Evolutionary conservation across 1,140 invertebrate genomes (phyloP).

Genomic region (Drosophila repleta): DNA sequence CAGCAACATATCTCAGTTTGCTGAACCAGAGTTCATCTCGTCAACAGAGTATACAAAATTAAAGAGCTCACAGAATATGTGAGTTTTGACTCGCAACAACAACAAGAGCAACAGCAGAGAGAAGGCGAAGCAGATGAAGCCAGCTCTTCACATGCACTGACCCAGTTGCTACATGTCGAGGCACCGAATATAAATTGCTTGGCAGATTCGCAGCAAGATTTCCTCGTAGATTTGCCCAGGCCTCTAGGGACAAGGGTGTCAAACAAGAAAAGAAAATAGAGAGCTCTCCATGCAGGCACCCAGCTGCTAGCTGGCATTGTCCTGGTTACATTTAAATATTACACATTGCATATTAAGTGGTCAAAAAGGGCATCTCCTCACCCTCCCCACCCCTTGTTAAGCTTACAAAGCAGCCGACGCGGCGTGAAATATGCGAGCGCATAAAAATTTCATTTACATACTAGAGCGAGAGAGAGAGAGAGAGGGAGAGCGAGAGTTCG

Average conservation of each 20-base stretch:
- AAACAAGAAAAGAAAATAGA: slow-evolving; percentile 9
- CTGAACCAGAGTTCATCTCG: neutral
- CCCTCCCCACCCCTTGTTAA: slow-evolving; percentile 5
- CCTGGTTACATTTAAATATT: slow-evolving; percentile 79
- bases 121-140: slow-evolving; percentile 18
- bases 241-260: slow-evolving; percentile 1
- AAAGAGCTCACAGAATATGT: slow-evolving; percentile 11
- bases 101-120: slow-evolving; percentile 30
- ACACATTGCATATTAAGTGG: slow-evolving; percentile 79
- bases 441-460: slow-evolving; percentile 53
- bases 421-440: slow-evolving; percentile 53
- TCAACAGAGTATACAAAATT: slow-evolving; percentile 31
- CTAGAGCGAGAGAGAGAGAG: neutral
- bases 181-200: slow-evolving; percentile 77
- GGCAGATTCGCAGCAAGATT: slow-evolving; percentile 37
- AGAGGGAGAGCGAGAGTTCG: neutral
- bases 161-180: slow-evolving; percentile 59
- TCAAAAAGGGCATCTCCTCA: slow-evolving; percentile 46
- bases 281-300: neutral
- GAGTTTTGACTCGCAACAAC: slow-evolving; percentile 8
- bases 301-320: slow-evolving; percentile 57
- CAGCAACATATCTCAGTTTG: neutral
- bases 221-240: slow-evolving; percentile 32
- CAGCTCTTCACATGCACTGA: slow-evolving; percentile 67
- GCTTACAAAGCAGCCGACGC: slow-evolving; percentile 38